These are phyloP conservation scores for Rallus crepitans DNA, from an alignment of 2,797 vertebrate genomes.

Conservation along the genomic window DNA sequence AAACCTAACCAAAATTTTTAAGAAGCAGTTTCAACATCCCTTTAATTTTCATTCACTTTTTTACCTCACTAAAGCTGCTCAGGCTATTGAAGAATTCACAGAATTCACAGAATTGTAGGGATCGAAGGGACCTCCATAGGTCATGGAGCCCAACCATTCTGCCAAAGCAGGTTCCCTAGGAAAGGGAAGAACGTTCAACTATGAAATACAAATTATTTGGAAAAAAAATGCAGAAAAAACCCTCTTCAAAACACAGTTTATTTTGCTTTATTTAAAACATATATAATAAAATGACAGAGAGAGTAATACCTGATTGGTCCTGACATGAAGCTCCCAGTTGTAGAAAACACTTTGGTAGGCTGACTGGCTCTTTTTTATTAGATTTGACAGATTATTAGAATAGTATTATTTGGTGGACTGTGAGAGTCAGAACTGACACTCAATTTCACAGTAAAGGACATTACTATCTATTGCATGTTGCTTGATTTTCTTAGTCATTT, in stretches of 20 bases:
- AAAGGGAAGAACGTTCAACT: background rate
- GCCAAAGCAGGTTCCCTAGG: no score
- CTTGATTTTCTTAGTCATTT: background rate
- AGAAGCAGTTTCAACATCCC: background rate
- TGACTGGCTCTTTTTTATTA: conserved; percentile 19
- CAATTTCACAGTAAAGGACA: background rate
- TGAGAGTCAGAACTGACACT: background rate
- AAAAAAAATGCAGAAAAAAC: background rate
- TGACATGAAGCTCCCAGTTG: conserved; percentile 10
- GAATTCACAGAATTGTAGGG: no score
- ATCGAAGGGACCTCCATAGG: no score
- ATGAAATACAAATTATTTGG: background rate
- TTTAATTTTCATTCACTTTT: background rate
- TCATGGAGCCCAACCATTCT: no score
- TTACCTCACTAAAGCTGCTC: background rate
- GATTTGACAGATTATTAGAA: conserved; percentile 52
- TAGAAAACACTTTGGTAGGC: conserved; percentile 9
- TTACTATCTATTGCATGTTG: background rate
- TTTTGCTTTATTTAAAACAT: background rate
- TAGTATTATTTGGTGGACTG: background rate
- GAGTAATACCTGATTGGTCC: background rate
- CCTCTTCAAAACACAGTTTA: background rate
- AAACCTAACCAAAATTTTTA: background rate
- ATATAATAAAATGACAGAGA: background rate
- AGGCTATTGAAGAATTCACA: background rate